Conservation (phyloP, 2,113 vertebrate species). For the Pardalotus punctatus region DNA sequence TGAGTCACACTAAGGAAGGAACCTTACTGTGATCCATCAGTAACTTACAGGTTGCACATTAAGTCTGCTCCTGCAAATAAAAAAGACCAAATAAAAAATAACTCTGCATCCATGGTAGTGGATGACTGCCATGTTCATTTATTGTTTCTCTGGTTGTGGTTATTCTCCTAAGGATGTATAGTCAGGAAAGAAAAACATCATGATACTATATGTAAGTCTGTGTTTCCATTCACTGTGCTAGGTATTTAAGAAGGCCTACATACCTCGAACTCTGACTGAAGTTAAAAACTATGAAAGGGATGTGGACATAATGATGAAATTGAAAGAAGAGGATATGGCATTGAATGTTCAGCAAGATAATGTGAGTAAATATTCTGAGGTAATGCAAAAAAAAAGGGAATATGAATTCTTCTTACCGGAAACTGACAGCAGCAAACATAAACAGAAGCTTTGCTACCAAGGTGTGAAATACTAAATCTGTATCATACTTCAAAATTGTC, state of each 20-base stretch:
- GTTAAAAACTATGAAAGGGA: conserved; percentile 94
- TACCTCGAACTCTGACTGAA: conserved; percentile 92
- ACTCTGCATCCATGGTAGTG: not conserved
- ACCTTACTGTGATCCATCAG: not conserved
- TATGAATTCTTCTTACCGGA: not conserved
- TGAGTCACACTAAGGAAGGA: not conserved
- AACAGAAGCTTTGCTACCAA: not conserved
- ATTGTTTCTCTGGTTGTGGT: not conserved
- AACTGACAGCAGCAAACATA: not conserved
- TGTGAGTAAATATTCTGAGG: conserved; percentile 65
- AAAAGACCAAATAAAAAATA: not conserved
- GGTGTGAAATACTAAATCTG: not conserved
- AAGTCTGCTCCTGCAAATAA: not conserved
- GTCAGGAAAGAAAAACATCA: not conserved
- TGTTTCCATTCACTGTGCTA: conserved; percentile 41
- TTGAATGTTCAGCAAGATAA: conserved; percentile 79
- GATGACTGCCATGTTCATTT: not conserved
- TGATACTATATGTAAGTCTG: not conserved
- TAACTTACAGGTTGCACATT: not conserved
- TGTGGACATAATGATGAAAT: conserved; percentile 81
- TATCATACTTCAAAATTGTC: not conserved
- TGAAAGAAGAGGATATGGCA: conserved; percentile 80
- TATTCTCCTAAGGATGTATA: not conserved
- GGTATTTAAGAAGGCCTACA: conserved; percentile 96
- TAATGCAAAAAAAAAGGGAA: not conserved